Percentiles rank a stretch among this genome's conserved stretches.
These are phyloP conservation scores for Panagrolaimus sp. DNA, from an alignment of 1,140 invertebrate species.

Conservation along the genomic window DNA sequence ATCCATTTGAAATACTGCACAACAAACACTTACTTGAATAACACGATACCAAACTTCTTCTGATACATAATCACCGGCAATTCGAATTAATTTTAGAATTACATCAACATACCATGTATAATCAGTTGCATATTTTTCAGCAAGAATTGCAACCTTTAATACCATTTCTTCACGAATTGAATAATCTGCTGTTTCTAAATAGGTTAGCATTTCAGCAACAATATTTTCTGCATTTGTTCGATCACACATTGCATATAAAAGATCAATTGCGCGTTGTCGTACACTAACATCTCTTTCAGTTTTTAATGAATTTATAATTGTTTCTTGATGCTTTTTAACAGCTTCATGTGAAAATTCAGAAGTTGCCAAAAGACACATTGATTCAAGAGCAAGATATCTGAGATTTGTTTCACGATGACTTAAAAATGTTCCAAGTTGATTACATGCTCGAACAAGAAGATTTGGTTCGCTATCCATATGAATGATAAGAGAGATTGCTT, in stretches of 20 bases:
- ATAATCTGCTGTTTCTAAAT: constrained; percentile 97
- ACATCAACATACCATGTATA: constrained; percentile 99
- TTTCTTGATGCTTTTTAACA: constrained; percentile 99
- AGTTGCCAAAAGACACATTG: constrained; percentile 97
- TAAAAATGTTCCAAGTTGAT: constrained; percentile 95
- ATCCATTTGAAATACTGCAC: constrained; percentile 17
- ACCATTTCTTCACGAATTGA: constrained; percentile 99
- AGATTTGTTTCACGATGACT: constrained; percentile 97
- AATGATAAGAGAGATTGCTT: constrained; percentile 96
- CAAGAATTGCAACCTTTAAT: constrained; percentile 95
- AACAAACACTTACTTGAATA: constrained; percentile 68
- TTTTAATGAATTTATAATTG: constrained; percentile 96
- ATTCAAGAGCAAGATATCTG: constrained; percentile 93
- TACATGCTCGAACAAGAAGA: constrained; percentile 91
- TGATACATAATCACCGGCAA: constrained; percentile 97
- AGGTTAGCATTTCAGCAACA: constrained; percentile 98
- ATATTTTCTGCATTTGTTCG: constrained; percentile 98
- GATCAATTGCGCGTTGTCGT: constrained; percentile 91
- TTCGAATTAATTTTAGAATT: constrained; percentile 95
- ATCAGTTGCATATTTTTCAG: constrained; percentile 98
- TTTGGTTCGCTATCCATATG: constrained; percentile 97
- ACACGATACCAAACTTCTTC: constrained; percentile 95
- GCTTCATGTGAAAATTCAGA: constrained; percentile 99
- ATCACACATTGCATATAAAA: constrained; percentile 99
- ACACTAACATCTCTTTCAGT: constrained; percentile 97